Conservation (phyloP, 30 jellyfish, hydroid and myxozoan genomes). For the Aurelia sp. region DNA sequence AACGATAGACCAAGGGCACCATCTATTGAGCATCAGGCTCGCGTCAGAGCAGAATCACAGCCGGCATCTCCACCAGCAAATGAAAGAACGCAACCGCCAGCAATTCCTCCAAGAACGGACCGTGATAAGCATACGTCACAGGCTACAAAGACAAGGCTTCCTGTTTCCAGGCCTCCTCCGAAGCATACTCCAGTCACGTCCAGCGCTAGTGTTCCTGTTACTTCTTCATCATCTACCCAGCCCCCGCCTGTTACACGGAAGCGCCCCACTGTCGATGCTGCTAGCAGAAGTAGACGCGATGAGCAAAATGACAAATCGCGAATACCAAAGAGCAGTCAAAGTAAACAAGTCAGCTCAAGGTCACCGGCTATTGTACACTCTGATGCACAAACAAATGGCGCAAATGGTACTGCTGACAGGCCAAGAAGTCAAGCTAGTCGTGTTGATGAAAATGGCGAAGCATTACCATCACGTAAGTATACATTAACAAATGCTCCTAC, state of each 20-base stretch:
- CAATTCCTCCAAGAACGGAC: constrained; percentile 55
- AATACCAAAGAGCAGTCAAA: not conserved
- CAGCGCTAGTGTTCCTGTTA: not conserved
- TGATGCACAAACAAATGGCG: constrained; percentile 27
- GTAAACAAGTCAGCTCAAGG: constrained; percentile 1
- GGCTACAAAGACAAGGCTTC: not conserved
- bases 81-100: constrained; percentile 32
- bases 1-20: constrained; percentile 2
- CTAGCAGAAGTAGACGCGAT: not conserved
- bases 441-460: constrained; percentile 35
- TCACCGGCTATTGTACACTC: constrained; percentile 54
- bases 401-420: constrained; percentile 2
- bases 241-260: not conserved
- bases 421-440: not conserved
- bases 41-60: constrained; percentile 45
- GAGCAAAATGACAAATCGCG: not conserved
- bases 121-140: constrained; percentile 4
- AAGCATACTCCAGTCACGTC: not conserved
- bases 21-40: constrained; percentile 12
- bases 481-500: no score
- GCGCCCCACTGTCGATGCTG: not conserved
- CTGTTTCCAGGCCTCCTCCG: not conserved
- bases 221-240: not conserved
- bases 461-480: constrained; percentile 62
- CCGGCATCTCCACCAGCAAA: constrained; percentile 13